A percentile compares a stretch with the other conserved stretches of the same genome.
Conservation (phyloP, 2,113 vertebrate species). For the Mirza zaza region DNA sequence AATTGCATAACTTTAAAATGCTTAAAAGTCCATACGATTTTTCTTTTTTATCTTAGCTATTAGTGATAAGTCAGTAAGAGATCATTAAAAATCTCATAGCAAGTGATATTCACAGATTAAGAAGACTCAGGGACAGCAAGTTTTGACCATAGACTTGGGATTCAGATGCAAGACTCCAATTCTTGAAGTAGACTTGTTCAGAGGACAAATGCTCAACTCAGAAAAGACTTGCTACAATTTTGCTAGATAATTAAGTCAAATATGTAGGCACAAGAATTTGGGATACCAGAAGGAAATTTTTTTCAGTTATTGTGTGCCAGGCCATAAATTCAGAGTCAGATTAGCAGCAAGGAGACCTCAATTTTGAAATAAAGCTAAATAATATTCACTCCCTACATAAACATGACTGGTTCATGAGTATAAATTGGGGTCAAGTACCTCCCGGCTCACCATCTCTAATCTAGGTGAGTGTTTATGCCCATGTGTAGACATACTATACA, state of each 20-base stretch:
- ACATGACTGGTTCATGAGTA: neutral
- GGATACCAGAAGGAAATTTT: neutral
- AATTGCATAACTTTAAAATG: neutral
- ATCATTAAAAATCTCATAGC: neutral
- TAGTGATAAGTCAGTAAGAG: neutral
- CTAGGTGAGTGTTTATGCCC: neutral
- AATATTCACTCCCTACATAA: neutral
- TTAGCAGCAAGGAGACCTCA: neutral
- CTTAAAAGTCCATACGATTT: neutral
- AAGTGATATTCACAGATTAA: neutral
- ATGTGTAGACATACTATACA: neutral
- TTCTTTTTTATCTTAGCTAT: neutral
- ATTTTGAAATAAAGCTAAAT: slow-evolving; percentile 36
- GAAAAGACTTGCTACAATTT: neutral
- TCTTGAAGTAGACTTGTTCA: neutral
- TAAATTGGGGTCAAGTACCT: neutral
- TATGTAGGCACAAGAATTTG: neutral
- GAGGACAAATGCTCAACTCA: neutral
- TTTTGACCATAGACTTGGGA: neutral
- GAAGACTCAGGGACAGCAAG: neutral
- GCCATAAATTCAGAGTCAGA: neutral
- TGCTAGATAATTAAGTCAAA: neutral
- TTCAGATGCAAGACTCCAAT: neutral
- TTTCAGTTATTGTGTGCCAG: neutral
- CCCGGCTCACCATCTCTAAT: too few species aligned